A percentile compares a stretch with the other conserved stretches of the same genome.
Evolutionary conservation across 2,113 vertebrate genomes (phyloP).

Genomic region (Dissostichus mawsoni): DNA sequence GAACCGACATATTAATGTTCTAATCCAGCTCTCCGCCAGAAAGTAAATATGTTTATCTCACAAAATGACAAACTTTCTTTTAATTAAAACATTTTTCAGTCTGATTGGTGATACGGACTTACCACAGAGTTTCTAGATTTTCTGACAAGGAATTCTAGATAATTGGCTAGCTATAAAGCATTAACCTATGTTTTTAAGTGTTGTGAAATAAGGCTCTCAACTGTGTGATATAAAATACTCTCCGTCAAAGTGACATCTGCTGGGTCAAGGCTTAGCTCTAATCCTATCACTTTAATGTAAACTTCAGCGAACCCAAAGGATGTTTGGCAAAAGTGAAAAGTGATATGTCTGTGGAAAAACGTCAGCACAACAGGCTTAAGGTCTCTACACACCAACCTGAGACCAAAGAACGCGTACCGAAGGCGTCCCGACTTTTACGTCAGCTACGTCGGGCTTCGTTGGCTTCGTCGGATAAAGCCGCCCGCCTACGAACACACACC

Average conservation of each 20-base stretch:
- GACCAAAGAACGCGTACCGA: too few relatives aligned
- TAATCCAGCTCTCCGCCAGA: not conserved
- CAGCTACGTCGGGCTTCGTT: too few relatives aligned
- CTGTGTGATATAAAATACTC: conserved; percentile 34
- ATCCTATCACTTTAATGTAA: conserved; percentile 71
- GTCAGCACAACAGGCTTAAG: not conserved
- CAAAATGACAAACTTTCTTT: not conserved
- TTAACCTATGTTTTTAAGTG: not conserved
- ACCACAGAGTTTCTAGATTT: not conserved
- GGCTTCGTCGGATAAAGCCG: too few relatives aligned
- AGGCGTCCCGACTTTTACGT: too few relatives aligned
- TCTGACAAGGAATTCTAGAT: not conserved
- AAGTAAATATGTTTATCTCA: not conserved
- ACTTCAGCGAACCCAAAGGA: conserved; percentile 24
- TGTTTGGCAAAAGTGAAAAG: conserved; percentile 28
- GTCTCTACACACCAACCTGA: too few relatives aligned
- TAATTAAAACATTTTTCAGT: not conserved
- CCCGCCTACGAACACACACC: too few relatives aligned
- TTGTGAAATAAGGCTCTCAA: conserved; percentile 40
- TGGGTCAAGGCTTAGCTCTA: conserved; percentile 67
- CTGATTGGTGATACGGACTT: not conserved
- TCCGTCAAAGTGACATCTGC: conserved; percentile 66
- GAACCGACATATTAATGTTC: not conserved
- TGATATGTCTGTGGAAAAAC: not conserved
- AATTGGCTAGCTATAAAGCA: conserved; percentile 2